These are phyloP conservation scores for Sminthurides bifidus DNA, from an alignment of 1,140 invertebrate species.

Conservation along the genomic window DNA sequence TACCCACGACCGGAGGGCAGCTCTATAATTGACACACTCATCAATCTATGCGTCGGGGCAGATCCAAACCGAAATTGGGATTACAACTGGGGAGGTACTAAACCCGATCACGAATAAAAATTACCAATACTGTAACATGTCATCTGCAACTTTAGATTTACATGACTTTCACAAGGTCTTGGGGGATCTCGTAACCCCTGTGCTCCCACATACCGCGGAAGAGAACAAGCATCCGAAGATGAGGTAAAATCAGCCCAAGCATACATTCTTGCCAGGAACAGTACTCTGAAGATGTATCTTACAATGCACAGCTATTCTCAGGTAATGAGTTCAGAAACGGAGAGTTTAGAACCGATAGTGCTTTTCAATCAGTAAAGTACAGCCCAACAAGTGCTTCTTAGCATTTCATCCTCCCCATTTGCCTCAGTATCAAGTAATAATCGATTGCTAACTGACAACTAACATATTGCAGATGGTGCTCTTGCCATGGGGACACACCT, in stretches of 20 bases:
- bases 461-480: neutral
- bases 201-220: slow-evolving; percentile 13
- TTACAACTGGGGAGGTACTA: slow-evolving; percentile 14
- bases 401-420: slow-evolving; percentile 33
- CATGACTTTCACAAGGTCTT: neutral
- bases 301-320: slow-evolving; percentile 82
- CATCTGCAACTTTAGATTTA: neutral
- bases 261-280: slow-evolving; percentile 43
- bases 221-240: slow-evolving; percentile 10
- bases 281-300: slow-evolving; percentile 56
- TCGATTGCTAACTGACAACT: no score
- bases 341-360: slow-evolving; percentile 72
- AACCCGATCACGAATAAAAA: neutral
- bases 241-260: slow-evolving; percentile 66
- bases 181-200: slow-evolving; percentile 18
- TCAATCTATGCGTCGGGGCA: neutral
- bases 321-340: no score
- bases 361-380: slow-evolving; percentile 51
- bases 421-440: no score
- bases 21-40: neutral
- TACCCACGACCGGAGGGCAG: slow-evolving; percentile 10
- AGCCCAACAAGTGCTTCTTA: slow-evolving; percentile 56
- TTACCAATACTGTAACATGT: neutral
- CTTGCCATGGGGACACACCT: neutral
- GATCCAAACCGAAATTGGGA: slow-evolving; percentile 40